Conservation (phyloP, 2,888 invertebrate genomes). For the Amblyteles armatorius region DNA sequence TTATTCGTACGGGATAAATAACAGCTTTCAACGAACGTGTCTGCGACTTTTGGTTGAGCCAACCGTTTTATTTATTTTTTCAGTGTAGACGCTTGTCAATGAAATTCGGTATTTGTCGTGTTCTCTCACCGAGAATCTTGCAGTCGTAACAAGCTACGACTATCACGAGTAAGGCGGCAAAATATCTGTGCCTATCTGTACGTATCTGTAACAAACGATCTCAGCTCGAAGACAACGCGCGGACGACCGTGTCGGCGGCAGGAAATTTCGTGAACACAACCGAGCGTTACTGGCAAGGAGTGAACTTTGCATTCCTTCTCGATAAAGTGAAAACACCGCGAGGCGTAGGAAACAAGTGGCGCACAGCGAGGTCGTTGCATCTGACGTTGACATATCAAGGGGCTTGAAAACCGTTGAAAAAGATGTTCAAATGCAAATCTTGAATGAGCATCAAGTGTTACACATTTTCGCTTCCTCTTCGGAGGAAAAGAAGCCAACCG, state of each 20-base stretch:
- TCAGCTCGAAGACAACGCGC: constrained; percentile 23
- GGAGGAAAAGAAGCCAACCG: too few relatives aligned
- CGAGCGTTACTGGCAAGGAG: background rate
- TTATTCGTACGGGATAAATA: too few relatives aligned
- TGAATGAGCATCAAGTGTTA: too few relatives aligned
- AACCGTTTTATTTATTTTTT: too few relatives aligned
- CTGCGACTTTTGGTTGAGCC: too few relatives aligned
- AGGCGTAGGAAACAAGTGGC: background rate
- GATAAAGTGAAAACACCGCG: background rate
- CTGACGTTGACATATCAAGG: background rate
- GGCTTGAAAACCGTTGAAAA: background rate
- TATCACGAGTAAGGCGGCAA: background rate
- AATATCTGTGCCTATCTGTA: background rate
- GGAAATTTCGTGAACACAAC: constrained; percentile 32
- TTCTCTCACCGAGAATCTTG: too few relatives aligned
- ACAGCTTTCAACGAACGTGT: too few relatives aligned
- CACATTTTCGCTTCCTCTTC: too few relatives aligned
- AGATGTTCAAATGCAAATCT: background rate
- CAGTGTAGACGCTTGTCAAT: too few relatives aligned
- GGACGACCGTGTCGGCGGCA: constrained; percentile 1
- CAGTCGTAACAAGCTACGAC: too few relatives aligned
- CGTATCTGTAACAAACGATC: constrained; percentile 30
- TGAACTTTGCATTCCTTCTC: constrained; percentile 22
- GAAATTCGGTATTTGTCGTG: too few relatives aligned
- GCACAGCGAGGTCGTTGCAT: background rate